Conservation (phyloP, 1,140 invertebrate genomes). For the Gonatopus flavifemur region DNA sequence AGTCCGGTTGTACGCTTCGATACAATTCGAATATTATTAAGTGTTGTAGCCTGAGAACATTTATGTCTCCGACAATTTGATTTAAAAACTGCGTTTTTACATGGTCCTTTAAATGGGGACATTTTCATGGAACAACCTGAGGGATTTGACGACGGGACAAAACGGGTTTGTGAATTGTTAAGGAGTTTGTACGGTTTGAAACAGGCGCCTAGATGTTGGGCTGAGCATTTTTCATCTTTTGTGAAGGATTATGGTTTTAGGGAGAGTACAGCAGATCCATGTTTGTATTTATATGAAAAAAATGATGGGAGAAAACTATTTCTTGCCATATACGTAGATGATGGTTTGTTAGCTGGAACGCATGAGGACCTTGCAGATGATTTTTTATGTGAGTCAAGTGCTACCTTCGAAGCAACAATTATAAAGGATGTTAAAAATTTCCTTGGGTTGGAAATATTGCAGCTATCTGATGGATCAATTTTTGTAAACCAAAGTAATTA, state of each 20-base stretch:
- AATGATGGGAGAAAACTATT: neutral
- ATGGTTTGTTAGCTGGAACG: neutral
- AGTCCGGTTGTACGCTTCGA: neutral
- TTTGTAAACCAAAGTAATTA: neutral
- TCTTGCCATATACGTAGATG: neutral
- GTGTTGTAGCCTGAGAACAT: neutral
- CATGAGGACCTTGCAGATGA: neutral
- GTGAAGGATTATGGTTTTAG: neutral
- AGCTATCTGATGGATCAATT: neutral
- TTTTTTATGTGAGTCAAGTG: neutral
- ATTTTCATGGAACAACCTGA: neutral
- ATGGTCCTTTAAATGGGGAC: neutral
- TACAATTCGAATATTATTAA: neutral
- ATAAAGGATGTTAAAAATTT: neutral
- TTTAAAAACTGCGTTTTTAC: too few species aligned
- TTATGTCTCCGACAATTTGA: neutral
- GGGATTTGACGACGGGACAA: neutral
- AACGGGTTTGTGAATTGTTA: neutral
- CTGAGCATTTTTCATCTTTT: neutral
- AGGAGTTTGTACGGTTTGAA: neutral
- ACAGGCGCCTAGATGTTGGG: neutral
- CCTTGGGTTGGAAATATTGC: neutral
- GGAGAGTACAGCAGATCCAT: neutral
- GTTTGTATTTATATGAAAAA: neutral
- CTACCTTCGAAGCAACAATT: neutral